A percentile compares a stretch with the other conserved stretches of the same genome.
phyloP scores from a whole-genome alignment of 2,888 invertebrate genomes.

The Scaptomyza tumidula region DNA sequence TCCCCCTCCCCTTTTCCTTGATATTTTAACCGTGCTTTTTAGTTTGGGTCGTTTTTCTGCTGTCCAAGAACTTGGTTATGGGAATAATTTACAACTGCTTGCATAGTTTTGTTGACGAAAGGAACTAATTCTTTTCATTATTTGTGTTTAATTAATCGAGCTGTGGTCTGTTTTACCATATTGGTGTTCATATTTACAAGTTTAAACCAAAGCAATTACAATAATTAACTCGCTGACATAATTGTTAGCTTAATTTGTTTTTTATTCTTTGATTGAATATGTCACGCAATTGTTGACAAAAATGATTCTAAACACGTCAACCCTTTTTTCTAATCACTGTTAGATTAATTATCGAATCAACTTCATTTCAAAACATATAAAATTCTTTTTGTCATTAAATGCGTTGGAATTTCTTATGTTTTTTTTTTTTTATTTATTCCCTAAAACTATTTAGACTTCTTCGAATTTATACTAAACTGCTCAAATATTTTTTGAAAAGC shows the following conservation, averaged over 20 bases:
- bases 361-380: no score
- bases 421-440: no score
- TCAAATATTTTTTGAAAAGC: no score
- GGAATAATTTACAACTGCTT: background rate
- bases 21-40: background rate
- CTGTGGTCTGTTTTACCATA: slow-evolving; percentile 47
- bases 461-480: no score
- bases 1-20: background rate
- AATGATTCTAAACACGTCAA: background rate
- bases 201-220: slow-evolving; percentile 57
- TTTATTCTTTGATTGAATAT: slow-evolving; percentile 22
- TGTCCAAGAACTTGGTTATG: background rate
- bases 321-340: slow-evolving; percentile 15
- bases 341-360: background rate
- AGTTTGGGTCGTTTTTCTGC: background rate
- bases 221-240: slow-evolving; percentile 62
- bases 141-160: slow-evolving; percentile 9
- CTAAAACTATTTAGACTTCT: no score
- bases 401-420: no score
- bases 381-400: no score
- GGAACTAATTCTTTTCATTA: slow-evolving; percentile 16
- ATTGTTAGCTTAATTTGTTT: slow-evolving; percentile 29
- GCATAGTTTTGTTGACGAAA: slow-evolving; percentile 3
- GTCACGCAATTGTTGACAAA: slow-evolving; percentile 55
- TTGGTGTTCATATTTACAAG: slow-evolving; percentile 57